Evolutionary conservation across 2,888 invertebrate genomes (phyloP).

Genomic region (Isotomurus palustris): DNA sequence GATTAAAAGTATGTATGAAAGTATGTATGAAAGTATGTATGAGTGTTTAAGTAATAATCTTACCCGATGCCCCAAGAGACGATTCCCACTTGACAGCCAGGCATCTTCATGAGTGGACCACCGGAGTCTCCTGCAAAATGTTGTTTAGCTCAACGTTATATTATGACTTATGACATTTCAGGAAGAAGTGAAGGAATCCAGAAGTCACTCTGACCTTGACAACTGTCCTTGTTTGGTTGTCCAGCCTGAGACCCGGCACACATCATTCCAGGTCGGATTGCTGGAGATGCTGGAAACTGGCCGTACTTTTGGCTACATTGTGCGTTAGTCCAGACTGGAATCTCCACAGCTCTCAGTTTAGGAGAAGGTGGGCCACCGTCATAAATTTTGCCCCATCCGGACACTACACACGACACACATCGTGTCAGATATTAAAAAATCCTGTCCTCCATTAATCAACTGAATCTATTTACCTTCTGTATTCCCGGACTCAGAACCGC

Average conservation of each 20-base stretch:
- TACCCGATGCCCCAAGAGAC: conserved; percentile 18
- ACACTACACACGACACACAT: neutral
- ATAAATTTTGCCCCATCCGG: conserved; percentile 9
- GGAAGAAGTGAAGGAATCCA: neutral
- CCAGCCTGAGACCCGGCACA: conserved; percentile 25
- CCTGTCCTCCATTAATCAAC: conserved; percentile 32
- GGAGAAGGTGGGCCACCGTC: conserved; percentile 76
- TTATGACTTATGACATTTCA: too few species aligned
- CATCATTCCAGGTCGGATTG: conserved; percentile 65
- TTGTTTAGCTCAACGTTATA: too few species aligned
- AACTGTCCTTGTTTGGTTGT: conserved; percentile 20
- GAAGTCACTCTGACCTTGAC: conserved; percentile 18
- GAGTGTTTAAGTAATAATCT: too few species aligned
- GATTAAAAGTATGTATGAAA: too few species aligned
- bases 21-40: too few species aligned
- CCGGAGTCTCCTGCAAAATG: neutral
- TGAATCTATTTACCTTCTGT: conserved; percentile 24
- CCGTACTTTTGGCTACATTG: conserved; percentile 77
- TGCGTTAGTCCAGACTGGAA: conserved; percentile 75
- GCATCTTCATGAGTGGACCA: neutral
- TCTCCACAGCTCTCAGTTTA: conserved; percentile 73
- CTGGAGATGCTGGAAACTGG: conserved; percentile 78
- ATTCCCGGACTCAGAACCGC: too few species aligned
- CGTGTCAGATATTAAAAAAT: conserved; percentile 50
- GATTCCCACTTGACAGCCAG: conserved; percentile 9